A percentile compares a stretch with the other conserved stretches of the same genome.
These are phyloP conservation scores for Eulacestoma nigropectus DNA, from an alignment of 2,113 vertebrate species.

Conservation along the genomic window DNA sequence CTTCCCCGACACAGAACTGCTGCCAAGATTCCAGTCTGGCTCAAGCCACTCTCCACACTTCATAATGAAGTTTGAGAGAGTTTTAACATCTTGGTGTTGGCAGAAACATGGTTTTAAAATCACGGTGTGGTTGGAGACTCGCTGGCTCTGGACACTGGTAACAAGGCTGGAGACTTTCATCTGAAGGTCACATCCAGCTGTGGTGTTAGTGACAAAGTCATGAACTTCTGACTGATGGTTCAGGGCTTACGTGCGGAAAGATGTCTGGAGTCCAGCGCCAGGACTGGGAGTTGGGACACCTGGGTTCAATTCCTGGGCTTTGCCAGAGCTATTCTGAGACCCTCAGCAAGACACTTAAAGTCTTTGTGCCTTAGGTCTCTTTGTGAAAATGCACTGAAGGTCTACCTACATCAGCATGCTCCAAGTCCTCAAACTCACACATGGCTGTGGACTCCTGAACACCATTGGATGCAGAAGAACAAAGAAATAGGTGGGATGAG, in stretches of 20 bases:
- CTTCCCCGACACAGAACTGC: constrained; percentile 10
- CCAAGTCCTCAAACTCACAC: background rate
- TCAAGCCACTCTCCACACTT: constrained; percentile 51
- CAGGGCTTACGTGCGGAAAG: background rate
- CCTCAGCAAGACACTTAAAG: background rate
- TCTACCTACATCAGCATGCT: rapidly evolving
- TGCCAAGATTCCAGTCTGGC: constrained; percentile 66
- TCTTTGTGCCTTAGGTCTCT: background rate
- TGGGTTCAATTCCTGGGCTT: background rate
- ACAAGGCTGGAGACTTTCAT: constrained; percentile 44
- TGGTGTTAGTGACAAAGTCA: constrained; percentile 41
- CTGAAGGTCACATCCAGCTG: constrained; percentile 24
- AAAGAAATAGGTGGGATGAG: background rate
- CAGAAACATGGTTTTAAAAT: constrained; percentile 59
- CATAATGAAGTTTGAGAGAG: constrained; percentile 66
- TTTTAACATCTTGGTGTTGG: constrained; percentile 64
- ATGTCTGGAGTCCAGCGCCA: background rate
- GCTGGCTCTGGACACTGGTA: constrained; percentile 36
- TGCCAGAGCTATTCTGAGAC: background rate
- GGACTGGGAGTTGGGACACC: background rate
- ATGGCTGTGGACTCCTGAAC: background rate
- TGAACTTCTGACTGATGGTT: constrained; percentile 42
- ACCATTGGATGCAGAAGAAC: background rate
- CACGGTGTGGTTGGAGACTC: constrained; percentile 37
- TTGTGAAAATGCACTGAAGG: background rate